A percentile compares a stretch with the other conserved stretches of the same genome.
These are phyloP conservation scores for Microcebus lehilahytsara DNA, from an alignment of 2,113 vertebrate genomes.

Conservation along the genomic window DNA sequence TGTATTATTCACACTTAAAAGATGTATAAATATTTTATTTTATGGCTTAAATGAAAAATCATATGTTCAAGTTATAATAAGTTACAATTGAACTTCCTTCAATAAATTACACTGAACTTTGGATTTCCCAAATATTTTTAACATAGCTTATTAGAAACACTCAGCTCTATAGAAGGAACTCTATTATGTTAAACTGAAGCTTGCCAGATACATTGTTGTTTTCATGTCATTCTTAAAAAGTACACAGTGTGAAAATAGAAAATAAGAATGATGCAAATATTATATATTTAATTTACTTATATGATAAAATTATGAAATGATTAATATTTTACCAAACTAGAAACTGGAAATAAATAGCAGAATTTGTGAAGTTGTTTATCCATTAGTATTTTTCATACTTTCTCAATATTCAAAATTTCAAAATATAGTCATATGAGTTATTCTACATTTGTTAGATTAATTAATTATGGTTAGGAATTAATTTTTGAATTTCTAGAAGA, in stretches of 20 bases:
- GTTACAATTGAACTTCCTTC: not conserved
- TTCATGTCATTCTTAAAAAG: not conserved
- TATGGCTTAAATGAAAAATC: not conserved
- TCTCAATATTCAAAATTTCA: not conserved
- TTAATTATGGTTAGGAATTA: not conserved
- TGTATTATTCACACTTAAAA: not conserved
- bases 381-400: not conserved
- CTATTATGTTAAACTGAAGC: not conserved
- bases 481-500: constrained; percentile 14
- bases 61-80: not conserved
- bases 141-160: not conserved
- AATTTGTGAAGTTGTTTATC: constrained; percentile 24
- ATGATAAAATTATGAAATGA: not conserved
- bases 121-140: constrained; percentile 32
- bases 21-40: not conserved
- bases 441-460: not conserved
- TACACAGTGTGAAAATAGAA: not conserved
- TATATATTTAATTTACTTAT: not conserved
- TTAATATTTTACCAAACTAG: not conserved
- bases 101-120: not conserved
- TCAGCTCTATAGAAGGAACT: not conserved
- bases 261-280: not conserved
- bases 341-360: not conserved
- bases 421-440: not conserved
- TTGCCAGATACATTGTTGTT: not conserved